Conservation (phyloP, 2,888 invertebrate species). For the Antitype chi region DNA sequence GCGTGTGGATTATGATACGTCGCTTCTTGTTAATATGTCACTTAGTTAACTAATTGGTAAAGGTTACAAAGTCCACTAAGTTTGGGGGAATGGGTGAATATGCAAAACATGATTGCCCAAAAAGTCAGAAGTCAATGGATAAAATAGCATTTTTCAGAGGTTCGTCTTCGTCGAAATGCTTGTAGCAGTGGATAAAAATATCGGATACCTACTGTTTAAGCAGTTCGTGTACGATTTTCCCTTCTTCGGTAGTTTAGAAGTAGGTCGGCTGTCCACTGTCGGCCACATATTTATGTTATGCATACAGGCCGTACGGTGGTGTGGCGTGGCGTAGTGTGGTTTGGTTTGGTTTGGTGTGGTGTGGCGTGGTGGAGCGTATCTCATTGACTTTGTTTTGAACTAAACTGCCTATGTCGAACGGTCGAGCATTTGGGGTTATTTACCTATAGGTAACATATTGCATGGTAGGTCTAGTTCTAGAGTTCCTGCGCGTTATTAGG, state of each 20-base stretch:
- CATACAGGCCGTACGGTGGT: not conserved
- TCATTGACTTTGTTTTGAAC: constrained; percentile 29
- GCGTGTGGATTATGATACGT: not conserved
- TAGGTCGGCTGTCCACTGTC: constrained; percentile 14
- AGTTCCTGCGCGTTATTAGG: constrained; percentile 13
- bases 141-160: not conserved
- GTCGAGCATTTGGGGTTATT: constrained; percentile 8
- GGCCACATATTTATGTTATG: constrained; percentile 40
- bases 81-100: not conserved
- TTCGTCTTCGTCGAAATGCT: not conserved
- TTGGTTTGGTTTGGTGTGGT: not conserved
- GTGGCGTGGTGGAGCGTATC: constrained; percentile 6
- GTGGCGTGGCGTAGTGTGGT: not conserved
- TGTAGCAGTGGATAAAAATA: constrained; percentile 23
- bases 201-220: constrained; percentile 1
- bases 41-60: not conserved
- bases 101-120: too few species aligned
- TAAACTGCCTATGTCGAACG: constrained; percentile 4
- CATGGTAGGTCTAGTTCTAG: not conserved
- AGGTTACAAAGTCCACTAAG: not conserved
- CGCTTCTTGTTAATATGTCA: not conserved
- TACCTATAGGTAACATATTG: constrained; percentile 14
- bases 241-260: constrained; percentile 14
- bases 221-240: constrained; percentile 31
- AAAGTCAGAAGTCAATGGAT: not conserved